Evolutionary conservation across 2,888 invertebrate genomes (phyloP), one percentile per base, ranked within the genome.

Genomic region (Tromatobia lineatoria): DNA sequence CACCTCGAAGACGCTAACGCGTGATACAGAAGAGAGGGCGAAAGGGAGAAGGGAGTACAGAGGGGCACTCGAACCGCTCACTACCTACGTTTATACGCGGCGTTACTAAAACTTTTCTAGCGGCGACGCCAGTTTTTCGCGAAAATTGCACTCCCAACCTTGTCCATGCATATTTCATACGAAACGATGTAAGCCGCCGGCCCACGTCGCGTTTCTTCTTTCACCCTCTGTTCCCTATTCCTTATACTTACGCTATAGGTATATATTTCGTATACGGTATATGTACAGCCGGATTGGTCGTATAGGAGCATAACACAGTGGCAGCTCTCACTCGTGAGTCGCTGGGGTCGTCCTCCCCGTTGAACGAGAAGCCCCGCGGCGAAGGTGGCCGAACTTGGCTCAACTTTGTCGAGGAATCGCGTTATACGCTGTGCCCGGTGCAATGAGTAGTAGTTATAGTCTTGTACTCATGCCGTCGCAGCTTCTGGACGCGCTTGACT

Each of bases 101-200:
- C 54, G 75, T 70, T 71, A 70, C 80, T 87, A 77, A 82, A 85
- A 87, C 84, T 86, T 86, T 83, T 81, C 80, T 82, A 83, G 80
- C 67, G 79, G 73, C 29, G 66, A 54, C 57, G 73, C 88, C 88
- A 88, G 89, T 90, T 91, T 91, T 90, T 89, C 88, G 88, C 73
- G 88, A 88, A 91, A 91, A 91, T 91, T 91, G 88, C 88, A 88
- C 89, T 86, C 82, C 34, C 86, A 90, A 91, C 90, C 91, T 89
- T 90, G 90, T 90, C 89, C 91, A 90, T 89, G 90, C 90, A 91
- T 91, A 91, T 91, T 91, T 91, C 91, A 91, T 91, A 89, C 86
- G 85, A 84, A 87, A 88, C 86, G 87, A 84, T 88, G 88, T 88
- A 87, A 90, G 89, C 89, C 88, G 87, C 88, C 82, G 88, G 88